Evolutionary conservation across 2,797 vertebrate genomes (phyloP).

Genomic region (Anguilla anguilla): DNA sequence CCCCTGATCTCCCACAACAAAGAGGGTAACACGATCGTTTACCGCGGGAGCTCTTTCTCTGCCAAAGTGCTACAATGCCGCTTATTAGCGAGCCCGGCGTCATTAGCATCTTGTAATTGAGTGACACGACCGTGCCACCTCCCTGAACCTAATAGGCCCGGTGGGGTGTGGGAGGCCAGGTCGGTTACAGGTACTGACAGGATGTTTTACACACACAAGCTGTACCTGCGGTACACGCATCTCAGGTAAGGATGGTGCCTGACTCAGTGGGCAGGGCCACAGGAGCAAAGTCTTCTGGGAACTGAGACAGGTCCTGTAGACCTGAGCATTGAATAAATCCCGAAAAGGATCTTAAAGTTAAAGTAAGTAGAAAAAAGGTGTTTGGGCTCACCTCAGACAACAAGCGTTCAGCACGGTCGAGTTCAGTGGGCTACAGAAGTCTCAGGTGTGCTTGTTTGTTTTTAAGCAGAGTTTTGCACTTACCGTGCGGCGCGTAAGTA

Average conservation of each 20-base stretch:
- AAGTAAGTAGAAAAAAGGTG: not conserved
- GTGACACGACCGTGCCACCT: slow-evolving; percentile 18
- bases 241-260: not conserved
- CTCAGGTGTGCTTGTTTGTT: not conserved
- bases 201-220: not conserved
- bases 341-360: not conserved
- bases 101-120: slow-evolving; percentile 47
- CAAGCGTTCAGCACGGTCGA: not conserved
- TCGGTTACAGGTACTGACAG: slow-evolving; percentile 5
- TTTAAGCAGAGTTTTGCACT: not conserved
- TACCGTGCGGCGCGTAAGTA: too few relatives aligned
- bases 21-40: slow-evolving; percentile 41
- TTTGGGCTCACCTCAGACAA: not conserved
- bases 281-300: not conserved
- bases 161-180: slow-evolving; percentile 1
- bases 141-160: slow-evolving; percentile 13
- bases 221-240: not conserved
- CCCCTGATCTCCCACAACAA: not conserved
- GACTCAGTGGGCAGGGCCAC: not conserved
- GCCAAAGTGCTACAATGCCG: slow-evolving; percentile 41
- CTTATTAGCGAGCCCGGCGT: slow-evolving; percentile 46
- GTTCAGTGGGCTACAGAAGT: not conserved
- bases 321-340: not conserved
- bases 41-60: slow-evolving; percentile 34
- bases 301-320: not conserved